Percentiles rank a stretch among this genome's conserved stretches.
Conservation (phyloP, 2,113 vertebrate genomes). For the Fregetta grallaria region DNA sequence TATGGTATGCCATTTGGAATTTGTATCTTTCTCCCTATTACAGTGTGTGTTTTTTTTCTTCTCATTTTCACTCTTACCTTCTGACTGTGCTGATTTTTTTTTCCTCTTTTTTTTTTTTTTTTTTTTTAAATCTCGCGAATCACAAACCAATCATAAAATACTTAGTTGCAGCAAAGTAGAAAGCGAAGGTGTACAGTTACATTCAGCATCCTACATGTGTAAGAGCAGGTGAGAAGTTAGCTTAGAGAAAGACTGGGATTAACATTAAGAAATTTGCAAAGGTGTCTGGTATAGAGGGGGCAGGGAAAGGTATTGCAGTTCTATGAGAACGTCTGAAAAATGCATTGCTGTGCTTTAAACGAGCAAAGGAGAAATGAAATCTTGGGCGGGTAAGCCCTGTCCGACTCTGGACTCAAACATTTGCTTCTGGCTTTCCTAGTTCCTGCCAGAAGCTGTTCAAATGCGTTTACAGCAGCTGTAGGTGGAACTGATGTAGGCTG, state of each 20-base stretch:
- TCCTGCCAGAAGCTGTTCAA: neutral
- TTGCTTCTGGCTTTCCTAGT: neutral
- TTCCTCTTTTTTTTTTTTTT: neutral
- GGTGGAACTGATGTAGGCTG: neutral
- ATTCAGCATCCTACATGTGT: neutral
- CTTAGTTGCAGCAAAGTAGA: neutral
- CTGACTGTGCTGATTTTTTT: slow-evolving; percentile 10
- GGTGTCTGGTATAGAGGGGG: neutral
- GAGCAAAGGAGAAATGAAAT: neutral
- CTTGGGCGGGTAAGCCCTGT: neutral
- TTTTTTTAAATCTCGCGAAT: neutral
- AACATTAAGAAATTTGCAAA: neutral
- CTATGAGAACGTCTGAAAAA: neutral
- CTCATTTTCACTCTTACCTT: slow-evolving; percentile 31
- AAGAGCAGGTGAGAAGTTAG: neutral
- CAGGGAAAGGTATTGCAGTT: neutral
- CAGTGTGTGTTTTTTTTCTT: neutral
- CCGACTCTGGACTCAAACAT: neutral
- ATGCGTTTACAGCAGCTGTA: neutral
- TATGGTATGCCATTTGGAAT: slow-evolving; percentile 73
- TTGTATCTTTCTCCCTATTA: slow-evolving; percentile 61
- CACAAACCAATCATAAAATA: neutral
- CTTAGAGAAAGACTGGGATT: neutral
- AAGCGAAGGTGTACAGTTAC: neutral
- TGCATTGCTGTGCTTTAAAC: neutral